Evolutionary conservation across 2,113 vertebrate species (phyloP), one percentile per base, ranked within the genome.

Genomic region (Morone saxatilis): DNA sequence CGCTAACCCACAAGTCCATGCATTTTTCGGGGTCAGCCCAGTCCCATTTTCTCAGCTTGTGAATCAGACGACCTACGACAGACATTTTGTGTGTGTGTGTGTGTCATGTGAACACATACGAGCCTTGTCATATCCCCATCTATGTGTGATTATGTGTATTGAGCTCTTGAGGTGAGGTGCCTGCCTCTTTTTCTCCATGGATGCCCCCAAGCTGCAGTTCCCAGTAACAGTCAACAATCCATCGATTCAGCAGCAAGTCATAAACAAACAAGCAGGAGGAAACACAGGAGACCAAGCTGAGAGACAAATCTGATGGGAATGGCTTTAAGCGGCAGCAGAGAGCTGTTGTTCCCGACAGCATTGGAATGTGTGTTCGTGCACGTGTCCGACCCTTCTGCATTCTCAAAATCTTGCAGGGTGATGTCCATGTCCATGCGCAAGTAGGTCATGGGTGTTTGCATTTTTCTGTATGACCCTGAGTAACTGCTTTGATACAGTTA

Each of bases 1-100:
- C n/a, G 25, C 87, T 93, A 87, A 90, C 85, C 89, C 87, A 80
- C 81, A 56, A 83, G 81, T 88, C 56, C 47, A 65, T 78, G 25
- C 6, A 10, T 84, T 90, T 76, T 89, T 85, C 43, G 66, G 88
- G 85, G 81, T 86, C 80, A 92, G 83, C 43, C 51, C 6, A 85
- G 81, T 80, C 68, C 14, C 45, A 22, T 54, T 71, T 85, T 71
- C 61, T 69, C 47, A 4, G 61, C 78, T 75, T 84, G 81, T 74
- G 80, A 88, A 76, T 87, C 67, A 78, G 57, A 86, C 71, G 4
- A 19, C 65, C 57, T 48, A 51, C 1, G 11, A 53, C 48, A 45
- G 36, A 70, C 38, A 62, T 40, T 4, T 31, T 45, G 31, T 76
- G 13, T 19, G 47, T 48, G 47, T 48, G 25, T 13, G 40, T 13